phyloP scores from a whole-genome alignment of 2,797 vertebrate species.

The Eulemur mongoz region DNA sequence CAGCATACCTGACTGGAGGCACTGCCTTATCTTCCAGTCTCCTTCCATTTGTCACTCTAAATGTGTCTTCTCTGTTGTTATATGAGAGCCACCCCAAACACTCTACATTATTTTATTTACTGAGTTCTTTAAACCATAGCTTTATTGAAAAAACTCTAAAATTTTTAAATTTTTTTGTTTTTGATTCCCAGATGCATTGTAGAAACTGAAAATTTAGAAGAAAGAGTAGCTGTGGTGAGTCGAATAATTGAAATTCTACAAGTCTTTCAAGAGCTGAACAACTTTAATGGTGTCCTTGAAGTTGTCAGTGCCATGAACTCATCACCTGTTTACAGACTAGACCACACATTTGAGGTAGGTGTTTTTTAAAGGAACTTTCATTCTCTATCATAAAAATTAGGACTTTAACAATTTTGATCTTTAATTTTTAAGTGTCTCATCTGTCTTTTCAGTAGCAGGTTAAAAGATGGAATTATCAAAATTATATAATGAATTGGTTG shows the following conservation, averaged over 20 bases:
- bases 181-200: constrained; percentile 92
- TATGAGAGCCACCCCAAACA: background rate
- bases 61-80: background rate
- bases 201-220: constrained; percentile 97
- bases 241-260: constrained; percentile 98
- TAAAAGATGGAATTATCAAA: constrained; percentile 25
- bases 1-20: background rate
- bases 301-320: constrained; percentile 99
- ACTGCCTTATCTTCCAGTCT: background rate
- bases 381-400: background rate
- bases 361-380: constrained; percentile 51
- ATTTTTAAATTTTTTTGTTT: constrained; percentile 57
- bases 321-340: constrained; percentile 95
- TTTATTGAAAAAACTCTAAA: constrained; percentile 6
- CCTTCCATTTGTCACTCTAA: background rate
- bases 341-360: constrained; percentile 97
- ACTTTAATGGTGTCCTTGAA: constrained; percentile 97
- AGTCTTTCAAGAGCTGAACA: constrained; percentile 98
- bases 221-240: constrained; percentile 93
- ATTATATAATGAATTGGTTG: constrained; percentile 31
- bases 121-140: background rate
- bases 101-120: background rate
- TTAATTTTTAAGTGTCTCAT: constrained; percentile 33
- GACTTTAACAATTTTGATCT: constrained; percentile 4
- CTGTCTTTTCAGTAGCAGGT: constrained; percentile 38